Base-by-base conservation (phyloP, 2,113 vertebrate genomes). In the Nettapus auritus region DNA sequence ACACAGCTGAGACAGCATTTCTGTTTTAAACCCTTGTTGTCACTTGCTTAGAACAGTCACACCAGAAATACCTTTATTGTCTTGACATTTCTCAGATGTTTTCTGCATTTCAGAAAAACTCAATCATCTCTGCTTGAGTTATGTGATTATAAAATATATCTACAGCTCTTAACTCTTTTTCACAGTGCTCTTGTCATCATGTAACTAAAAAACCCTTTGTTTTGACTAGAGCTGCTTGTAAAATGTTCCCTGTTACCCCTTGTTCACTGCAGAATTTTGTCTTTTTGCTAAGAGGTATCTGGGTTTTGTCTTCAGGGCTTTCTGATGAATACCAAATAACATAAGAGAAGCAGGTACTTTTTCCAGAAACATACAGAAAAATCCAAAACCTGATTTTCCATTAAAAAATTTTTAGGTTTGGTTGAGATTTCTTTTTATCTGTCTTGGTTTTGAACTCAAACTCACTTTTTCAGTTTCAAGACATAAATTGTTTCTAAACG, bases 71-170 rank as follows among this genome's bases (percentile, higher is more conserved):
- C 79, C 91, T 96, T 94, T 86, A 80, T 56, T 88, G 85, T 56
- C 80, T 73, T 96, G 96, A 93, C 94, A 96, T 93, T 94, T 88
- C 94, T 96, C 87, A 86, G 93, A 86, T 82, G 85, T 92, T 96
- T 94, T 63, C 87, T 73, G 85, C 52, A 33, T 91, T 76, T 95
- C 60, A 38, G 55, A 73, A 80, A 83, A 70, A 93, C 63, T 93
- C 86, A 50, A 90, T 86, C 89, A 93, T 56, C 85, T 88, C 59
- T 63, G 88, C 89, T 46, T 33, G 40, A 95, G 63, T 46, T 91
- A 40, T 55, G 70, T 55, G 94, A 93, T 86, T 93, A 88, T 78
- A 86, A 74, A 89, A 91, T 92, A 63, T 46, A 88, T 46, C 89
- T 71, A 59, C 67, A 69, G 91, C 44, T 55, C 40, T 80, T 76